Evolutionary conservation across 1,140 invertebrate species (phyloP).

Genomic region (Agrypnia vestita): DNA sequence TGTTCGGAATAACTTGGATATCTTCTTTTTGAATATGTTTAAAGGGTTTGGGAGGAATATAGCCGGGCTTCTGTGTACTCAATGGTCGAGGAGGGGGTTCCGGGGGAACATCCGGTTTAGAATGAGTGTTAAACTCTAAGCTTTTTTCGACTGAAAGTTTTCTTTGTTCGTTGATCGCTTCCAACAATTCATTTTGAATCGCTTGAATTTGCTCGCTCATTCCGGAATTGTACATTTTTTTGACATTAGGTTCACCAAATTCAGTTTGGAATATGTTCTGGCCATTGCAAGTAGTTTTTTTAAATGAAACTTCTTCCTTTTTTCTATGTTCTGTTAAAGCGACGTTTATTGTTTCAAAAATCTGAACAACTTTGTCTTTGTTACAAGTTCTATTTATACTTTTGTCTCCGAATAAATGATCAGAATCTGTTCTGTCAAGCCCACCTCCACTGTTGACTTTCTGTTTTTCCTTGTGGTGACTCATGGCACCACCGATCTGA

Average conservation of each 20-base stretch:
- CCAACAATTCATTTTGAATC: constrained; percentile 56
- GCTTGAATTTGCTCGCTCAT: constrained; percentile 62
- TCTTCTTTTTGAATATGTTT: constrained; percentile 69
- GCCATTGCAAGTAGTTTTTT: constrained; percentile 30
- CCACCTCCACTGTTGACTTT: constrained; percentile 40
- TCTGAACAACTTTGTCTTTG: constrained; percentile 62
- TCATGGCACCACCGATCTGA: constrained; percentile 66
- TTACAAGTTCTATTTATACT: constrained; percentile 25
- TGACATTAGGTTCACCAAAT: constrained; percentile 53
- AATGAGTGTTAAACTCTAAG: background rate
- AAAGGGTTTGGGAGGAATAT: constrained; percentile 63
- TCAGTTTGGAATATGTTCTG: constrained; percentile 58
- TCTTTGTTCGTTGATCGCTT: constrained; percentile 55
- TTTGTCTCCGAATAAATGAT: constrained; percentile 40
- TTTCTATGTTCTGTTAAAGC: constrained; percentile 63
- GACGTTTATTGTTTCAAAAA: constrained; percentile 66
- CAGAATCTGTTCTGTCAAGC: background rate
- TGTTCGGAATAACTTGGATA: constrained; percentile 65
- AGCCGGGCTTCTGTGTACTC: constrained; percentile 61
- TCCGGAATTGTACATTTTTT: constrained; percentile 48
- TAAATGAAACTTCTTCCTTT: constrained; percentile 43
- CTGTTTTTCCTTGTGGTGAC: constrained; percentile 59
- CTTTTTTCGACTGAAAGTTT: constrained; percentile 48
- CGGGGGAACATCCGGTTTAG: constrained; percentile 64
- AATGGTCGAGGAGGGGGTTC: constrained; percentile 67